Base-by-base conservation (phyloP, 1,140 invertebrate species). In the Drosophila pruinosa region DNA sequence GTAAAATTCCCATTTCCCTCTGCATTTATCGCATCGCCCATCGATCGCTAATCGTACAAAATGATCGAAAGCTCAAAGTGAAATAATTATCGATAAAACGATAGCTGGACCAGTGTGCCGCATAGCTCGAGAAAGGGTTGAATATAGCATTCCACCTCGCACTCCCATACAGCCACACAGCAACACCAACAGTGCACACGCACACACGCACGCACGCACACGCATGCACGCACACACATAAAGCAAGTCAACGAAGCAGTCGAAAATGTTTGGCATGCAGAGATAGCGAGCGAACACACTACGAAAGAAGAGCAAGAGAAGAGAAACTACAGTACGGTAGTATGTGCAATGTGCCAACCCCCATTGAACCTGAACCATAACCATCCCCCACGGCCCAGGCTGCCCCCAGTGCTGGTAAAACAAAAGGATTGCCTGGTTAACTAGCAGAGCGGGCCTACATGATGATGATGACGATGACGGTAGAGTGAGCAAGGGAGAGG, bases 191-290 rank as follows among this genome's bases (percentile, higher is more conserved):
- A n/a, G n/a, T n/a, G n/a, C 53, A 26, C 8, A 2, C 19, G 3
- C 24, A 24, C 26, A 43, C 7, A 31, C 19, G 7, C 26, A 10
- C 22, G 21, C 57, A 14, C 48, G 36, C 19, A 48, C 14, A n/a
- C 10, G 43, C 3, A 62, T 21, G 26, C 31, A 24, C 4, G 19
- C 24, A 38, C 41, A 56, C 17, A 22, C 28, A 24, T 45, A 53
- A 14, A 45, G 52, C 39, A 47, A 61, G 19, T 36, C 47, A 41
- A 39, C 39, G 38, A 53, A 64, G 57, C 56, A 67, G 53, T 64
- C 56, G 68, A 56, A 63, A 72, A 75, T 69, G 80, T 79, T 82
- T 83, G 75, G 71, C 65, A 78, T 78, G 78, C 79, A 82, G 64
- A 82, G 79, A 83, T 83, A 69, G 38, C 48, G 58, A 69, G 26